Evolutionary conservation across 2,113 vertebrate species (phyloP).

Genomic region (Meriones unguiculatus): DNA sequence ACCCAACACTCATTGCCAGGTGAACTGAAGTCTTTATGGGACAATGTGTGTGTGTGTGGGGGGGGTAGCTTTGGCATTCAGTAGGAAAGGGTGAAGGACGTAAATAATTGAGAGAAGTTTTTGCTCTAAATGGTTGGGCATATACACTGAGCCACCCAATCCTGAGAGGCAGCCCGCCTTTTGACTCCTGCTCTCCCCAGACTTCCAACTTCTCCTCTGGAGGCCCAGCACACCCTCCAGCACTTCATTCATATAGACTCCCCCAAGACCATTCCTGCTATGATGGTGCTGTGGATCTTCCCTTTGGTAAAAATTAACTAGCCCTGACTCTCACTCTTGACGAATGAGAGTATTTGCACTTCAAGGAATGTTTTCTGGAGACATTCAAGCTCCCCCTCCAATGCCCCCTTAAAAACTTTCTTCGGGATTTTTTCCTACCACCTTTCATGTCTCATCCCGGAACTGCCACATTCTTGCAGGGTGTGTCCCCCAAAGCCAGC

Average conservation of each 20-base stretch:
- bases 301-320: not conserved
- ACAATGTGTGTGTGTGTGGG: not conserved
- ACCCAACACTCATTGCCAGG: no score
- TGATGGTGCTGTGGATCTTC: no score
- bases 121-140: not conserved
- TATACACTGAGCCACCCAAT: not conserved
- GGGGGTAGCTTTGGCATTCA: not conserved
- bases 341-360: slow-evolving; percentile 19
- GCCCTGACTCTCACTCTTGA: not conserved
- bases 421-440: not conserved
- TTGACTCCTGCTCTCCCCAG: not conserved
- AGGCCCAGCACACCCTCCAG: not conserved
- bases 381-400: not conserved
- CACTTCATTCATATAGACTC: not conserved
- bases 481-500: not conserved
- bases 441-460: not conserved
- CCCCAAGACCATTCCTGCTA: not conserved
- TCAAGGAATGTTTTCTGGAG: slow-evolving; percentile 43
- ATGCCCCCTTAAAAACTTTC: not conserved
- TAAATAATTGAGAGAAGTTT: not conserved
- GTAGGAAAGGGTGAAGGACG: not conserved
- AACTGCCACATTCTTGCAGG: not conserved
- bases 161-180: not conserved
- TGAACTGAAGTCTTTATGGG: not conserved
- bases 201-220: not conserved